Conservation (phyloP, 2,888 invertebrate species). For the Tetheella fluctuosa region DNA sequence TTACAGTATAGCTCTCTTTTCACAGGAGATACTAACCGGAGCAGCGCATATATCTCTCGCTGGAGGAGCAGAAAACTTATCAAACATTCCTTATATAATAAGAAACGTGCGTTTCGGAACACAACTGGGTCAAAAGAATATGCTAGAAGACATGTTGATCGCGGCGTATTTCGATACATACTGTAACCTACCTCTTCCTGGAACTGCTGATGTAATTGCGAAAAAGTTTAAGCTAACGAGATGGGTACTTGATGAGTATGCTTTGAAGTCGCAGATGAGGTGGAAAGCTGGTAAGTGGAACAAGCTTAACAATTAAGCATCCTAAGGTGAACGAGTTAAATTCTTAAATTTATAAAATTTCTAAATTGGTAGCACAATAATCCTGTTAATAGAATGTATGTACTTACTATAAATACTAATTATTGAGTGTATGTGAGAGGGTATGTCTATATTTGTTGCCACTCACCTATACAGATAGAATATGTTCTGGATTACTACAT, state of each 20-base stretch:
- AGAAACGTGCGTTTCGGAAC: slow-evolving; percentile 95
- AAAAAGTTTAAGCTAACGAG: slow-evolving; percentile 19
- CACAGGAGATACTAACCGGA: slow-evolving; percentile 92
- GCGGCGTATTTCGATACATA: slow-evolving; percentile 12
- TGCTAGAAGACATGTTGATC: slow-evolving; percentile 89
- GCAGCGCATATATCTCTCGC: slow-evolving; percentile 93
- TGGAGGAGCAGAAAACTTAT: slow-evolving; percentile 98
- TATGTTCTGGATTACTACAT: too few species aligned
- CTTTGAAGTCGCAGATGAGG: slow-evolving; percentile 26
- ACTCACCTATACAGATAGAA: too few species aligned
- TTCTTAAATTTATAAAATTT: too few species aligned
- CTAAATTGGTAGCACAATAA: too few species aligned
- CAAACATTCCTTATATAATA: slow-evolving; percentile 92
- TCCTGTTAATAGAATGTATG: too few species aligned
- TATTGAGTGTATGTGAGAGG: too few species aligned
- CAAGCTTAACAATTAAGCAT: too few species aligned
- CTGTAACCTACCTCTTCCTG: slow-evolving; percentile 12
- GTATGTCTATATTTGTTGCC: too few species aligned
- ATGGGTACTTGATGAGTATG: slow-evolving; percentile 21
- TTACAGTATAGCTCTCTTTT: too few species aligned
- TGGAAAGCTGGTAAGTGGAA: slow-evolving; percentile 25
- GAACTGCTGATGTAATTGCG: slow-evolving; percentile 20
- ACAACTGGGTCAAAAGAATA: slow-evolving; percentile 88
- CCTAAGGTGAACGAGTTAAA: too few species aligned
- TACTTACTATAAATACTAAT: too few species aligned